These are phyloP conservation scores for Proisotoma minuta DNA, from an alignment of 2,888 invertebrate species.

Conservation along the genomic window DNA sequence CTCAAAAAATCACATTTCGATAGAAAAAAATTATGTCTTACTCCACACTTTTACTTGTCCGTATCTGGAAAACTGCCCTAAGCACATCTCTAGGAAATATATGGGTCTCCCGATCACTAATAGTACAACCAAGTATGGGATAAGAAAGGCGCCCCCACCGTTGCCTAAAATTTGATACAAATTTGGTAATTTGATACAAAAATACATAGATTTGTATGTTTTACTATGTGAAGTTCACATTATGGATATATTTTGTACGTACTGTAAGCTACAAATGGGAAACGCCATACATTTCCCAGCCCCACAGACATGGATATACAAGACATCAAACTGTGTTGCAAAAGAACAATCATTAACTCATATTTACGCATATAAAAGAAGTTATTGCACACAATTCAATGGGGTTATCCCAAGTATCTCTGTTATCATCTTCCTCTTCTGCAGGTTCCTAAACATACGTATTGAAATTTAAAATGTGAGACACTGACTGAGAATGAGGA, in stretches of 20 bases:
- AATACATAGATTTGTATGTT: no score
- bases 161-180: no score
- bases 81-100: constrained; percentile 54
- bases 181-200: no score
- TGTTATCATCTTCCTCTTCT: not conserved
- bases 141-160: constrained; percentile 47
- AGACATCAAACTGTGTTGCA: constrained; percentile 51
- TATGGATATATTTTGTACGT: no score
- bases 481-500: no score
- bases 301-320: constrained; percentile 69
- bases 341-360: not conserved
- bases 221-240: no score
- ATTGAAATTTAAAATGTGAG: no score
- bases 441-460: no score
- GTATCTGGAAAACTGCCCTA: constrained; percentile 55
- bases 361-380: not conserved
- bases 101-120: constrained; percentile 50
- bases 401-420: constrained; percentile 57
- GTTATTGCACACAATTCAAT: constrained; percentile 51
- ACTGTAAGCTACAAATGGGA: no score
- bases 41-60: constrained; percentile 55
- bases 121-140: constrained; percentile 50
- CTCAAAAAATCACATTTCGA: no score
- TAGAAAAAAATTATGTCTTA: no score
- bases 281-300: constrained; percentile 64